Evolutionary conservation across 1,140 invertebrate species (phyloP), one percentile per base, ranked within the genome.

Genomic region (Solen grandis): DNA sequence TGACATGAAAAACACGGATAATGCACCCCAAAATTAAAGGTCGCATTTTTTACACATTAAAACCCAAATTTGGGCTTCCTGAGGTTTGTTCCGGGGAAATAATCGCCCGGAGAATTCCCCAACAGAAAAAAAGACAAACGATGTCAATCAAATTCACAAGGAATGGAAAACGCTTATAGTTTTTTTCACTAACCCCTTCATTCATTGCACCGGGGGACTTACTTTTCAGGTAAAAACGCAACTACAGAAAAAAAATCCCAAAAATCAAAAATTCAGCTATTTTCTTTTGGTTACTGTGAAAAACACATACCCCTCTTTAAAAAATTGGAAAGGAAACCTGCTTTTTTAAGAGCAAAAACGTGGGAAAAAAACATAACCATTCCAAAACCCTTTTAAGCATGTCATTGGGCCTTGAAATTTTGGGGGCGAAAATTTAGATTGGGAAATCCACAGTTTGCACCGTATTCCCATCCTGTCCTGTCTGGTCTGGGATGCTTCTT

Each of bases 1-100:
- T 35, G 65, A 5, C 59, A 65, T 3, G 76, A 73, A 54, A 75
- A 75, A 25, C 33, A 63, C 1, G 59, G 19, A 13, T 55, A 22
- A 33, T 29, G 36, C 29, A 46, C 46, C 8, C 3, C 36, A 41
- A 25, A 54, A 16, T 55, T 33, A 25, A 2, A 27, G 5, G n/a
- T 31, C 10, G 4, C 31, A 14, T 27, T 27, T 8, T 27, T 35
- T 59, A 22, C 13, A 57, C 33, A 36, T 57, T n/a, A 29, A 14
- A 19, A 3, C 52, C 22, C 69, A 57, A n/a, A 10, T 1, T 31
- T 35, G 19, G 8, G 22, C 16, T n/a, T 19, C 22, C 4, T 4
- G 5, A 57, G 3, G 19, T 13, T 33, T 19, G 29, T 38, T 73
- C 54, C n/a, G 55, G 10, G 13, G 25, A 38, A 19, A 29, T 22